Percentiles rank a stretch among this genome's conserved stretches.
Evolutionary conservation across 1,140 invertebrate genomes (phyloP).

Genomic region (Magallana gigas): DNA sequence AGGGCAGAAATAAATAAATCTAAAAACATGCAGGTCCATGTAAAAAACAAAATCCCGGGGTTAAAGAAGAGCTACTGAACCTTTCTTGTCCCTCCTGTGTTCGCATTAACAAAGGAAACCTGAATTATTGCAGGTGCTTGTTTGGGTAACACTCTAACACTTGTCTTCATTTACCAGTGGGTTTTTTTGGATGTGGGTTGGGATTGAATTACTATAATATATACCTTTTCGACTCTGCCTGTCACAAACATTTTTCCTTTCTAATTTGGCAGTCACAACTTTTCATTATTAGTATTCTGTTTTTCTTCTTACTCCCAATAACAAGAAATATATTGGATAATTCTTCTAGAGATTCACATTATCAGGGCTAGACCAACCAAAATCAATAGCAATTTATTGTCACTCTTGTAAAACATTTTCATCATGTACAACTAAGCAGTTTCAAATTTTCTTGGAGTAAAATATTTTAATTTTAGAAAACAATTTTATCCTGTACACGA

Average conservation of each 20-base stretch:
- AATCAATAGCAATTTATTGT: background rate
- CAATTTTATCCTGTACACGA: too few species aligned
- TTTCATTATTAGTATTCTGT: background rate
- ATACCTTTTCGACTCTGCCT: background rate
- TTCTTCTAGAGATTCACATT: background rate
- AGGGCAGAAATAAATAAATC: background rate
- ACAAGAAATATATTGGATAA: conserved; percentile 12
- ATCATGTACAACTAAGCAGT: too few species aligned
- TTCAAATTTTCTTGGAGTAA: too few species aligned
- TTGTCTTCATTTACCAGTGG: background rate
- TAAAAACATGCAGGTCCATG: background rate
- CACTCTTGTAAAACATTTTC: background rate
- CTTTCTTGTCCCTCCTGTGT: conserved; percentile 61
- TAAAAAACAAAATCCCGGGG: background rate
- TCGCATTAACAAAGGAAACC: conserved; percentile 54
- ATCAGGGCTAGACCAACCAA: background rate
- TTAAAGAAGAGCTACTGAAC: conserved; percentile 52
- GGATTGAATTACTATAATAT: background rate
- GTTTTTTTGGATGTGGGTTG: background rate
- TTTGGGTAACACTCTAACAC: background rate
- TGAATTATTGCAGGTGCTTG: conserved; percentile 44
- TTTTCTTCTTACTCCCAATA: background rate
- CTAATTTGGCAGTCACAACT: background rate
- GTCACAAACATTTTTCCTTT: background rate
- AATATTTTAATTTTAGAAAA: too few species aligned